Conservation (phyloP, 2,113 vertebrate species). For the Aix galericulata region DNA sequence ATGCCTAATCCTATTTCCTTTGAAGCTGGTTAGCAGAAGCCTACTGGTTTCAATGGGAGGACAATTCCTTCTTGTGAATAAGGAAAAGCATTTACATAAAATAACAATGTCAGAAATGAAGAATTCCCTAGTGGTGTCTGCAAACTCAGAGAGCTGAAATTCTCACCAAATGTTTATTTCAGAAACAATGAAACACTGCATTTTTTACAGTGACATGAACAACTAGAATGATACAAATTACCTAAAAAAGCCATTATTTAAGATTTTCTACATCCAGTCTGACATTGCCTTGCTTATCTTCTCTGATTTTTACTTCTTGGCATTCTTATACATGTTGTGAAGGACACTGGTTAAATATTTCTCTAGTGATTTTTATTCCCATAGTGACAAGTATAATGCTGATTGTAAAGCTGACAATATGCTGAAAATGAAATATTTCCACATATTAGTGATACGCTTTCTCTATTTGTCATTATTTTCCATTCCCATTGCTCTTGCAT, state of each 20-base stretch:
- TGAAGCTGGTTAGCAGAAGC: background rate
- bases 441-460: background rate
- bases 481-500: background rate
- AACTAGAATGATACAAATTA: background rate
- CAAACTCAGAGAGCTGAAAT: background rate
- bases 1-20: slow-evolving; percentile 25
- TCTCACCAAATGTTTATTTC: slow-evolving; percentile 9
- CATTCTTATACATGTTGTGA: background rate
- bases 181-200: background rate
- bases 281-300: background rate
- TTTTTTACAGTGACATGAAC: background rate
- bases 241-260: background rate
- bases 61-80: slow-evolving; percentile 24
- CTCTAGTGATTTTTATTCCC: background rate
- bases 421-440: background rate
- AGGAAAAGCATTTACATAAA: slow-evolving; percentile 37
- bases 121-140: slow-evolving; percentile 12
- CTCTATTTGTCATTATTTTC: background rate
- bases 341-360: background rate
- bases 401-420: background rate
- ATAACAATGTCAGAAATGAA: slow-evolving; percentile 26
- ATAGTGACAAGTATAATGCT: background rate
- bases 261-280: background rate
- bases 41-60: slow-evolving; percentile 8
- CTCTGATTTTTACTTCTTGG: background rate